Conservation (phyloP, 1,140 invertebrate genomes). For the Leptonema lineaticorne region DNA sequence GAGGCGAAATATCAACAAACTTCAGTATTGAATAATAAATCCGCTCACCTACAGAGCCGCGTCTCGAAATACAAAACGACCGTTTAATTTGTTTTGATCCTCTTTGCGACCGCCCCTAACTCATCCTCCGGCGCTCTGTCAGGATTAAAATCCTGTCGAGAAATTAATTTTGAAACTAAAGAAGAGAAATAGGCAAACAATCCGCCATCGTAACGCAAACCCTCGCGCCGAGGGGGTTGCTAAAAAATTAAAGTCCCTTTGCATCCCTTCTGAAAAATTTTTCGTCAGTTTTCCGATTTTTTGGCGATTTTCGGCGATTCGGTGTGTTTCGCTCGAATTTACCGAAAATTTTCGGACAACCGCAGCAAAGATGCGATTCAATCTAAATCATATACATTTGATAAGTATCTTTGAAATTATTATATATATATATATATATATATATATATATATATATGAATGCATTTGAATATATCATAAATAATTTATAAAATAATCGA, state of each 20-base stretch:
- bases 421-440: neutral
- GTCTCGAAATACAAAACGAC: conserved; percentile 13
- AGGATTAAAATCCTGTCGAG: neutral
- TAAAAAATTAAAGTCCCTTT: no score
- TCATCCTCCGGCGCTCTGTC: neutral
- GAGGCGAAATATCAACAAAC: conserved; percentile 14
- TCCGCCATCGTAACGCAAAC: neutral
- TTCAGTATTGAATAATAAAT: conserved; percentile 20
- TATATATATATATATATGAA: neutral
- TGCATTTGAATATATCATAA: no score
- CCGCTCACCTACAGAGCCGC: conserved; percentile 3
- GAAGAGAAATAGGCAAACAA: neutral
- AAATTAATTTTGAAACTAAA: conserved; percentile 11
- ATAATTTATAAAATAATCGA: no score
- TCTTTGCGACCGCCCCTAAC: neutral
- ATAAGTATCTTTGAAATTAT: no score
- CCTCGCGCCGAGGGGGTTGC: no score
- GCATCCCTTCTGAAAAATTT: no score
- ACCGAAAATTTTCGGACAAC: no score
- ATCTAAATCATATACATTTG: no score
- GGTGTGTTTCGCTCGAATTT: no score
- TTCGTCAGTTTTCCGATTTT: no score
- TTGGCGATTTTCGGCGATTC: no score
- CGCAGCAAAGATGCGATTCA: no score
- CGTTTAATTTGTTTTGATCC: conserved; percentile 19